phyloP scores from a whole-genome alignment of 2,888 invertebrate genomes.

The Polietes domitor region DNA sequence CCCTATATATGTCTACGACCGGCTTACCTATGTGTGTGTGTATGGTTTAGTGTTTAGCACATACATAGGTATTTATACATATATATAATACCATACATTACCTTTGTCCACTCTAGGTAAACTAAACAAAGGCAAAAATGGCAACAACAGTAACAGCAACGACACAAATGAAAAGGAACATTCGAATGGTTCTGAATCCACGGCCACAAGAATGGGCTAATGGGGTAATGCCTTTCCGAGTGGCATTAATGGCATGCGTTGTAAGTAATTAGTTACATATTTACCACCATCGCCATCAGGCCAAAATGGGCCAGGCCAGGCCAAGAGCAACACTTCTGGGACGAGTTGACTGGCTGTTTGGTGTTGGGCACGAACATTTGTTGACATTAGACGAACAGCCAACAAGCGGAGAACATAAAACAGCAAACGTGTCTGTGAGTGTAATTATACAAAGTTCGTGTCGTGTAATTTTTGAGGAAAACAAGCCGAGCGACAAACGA shows the following conservation, averaged over 20 bases:
- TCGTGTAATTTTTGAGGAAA: background rate
- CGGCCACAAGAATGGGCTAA: background rate
- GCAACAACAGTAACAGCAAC: background rate
- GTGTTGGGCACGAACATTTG: conserved; percentile 7
- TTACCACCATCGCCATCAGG: conserved; percentile 26
- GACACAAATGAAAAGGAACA: conserved; percentile 1
- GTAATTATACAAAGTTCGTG: conserved; percentile 21
- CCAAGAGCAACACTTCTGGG: background rate
- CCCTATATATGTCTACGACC: too few relatives aligned
- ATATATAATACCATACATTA: background rate
- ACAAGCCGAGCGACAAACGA: background rate
- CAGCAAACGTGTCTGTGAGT: background rate
- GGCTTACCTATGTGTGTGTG: background rate
- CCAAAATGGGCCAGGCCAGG: background rate
- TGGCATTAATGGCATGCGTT: conserved; percentile 38
- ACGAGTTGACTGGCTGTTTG: background rate
- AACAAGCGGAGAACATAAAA: background rate
- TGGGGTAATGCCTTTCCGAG: conserved; percentile 26
- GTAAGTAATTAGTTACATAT: conserved; percentile 50
- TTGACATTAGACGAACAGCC: conserved; percentile 1
- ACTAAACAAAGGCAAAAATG: conserved; percentile 19
- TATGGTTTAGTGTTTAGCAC: background rate
- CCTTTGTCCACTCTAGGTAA: conserved; percentile 16
- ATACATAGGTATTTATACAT: background rate
- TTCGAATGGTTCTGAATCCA: background rate